phyloP scores from a whole-genome alignment of 2,888 invertebrate species.

The Lathronympha strigana region DNA sequence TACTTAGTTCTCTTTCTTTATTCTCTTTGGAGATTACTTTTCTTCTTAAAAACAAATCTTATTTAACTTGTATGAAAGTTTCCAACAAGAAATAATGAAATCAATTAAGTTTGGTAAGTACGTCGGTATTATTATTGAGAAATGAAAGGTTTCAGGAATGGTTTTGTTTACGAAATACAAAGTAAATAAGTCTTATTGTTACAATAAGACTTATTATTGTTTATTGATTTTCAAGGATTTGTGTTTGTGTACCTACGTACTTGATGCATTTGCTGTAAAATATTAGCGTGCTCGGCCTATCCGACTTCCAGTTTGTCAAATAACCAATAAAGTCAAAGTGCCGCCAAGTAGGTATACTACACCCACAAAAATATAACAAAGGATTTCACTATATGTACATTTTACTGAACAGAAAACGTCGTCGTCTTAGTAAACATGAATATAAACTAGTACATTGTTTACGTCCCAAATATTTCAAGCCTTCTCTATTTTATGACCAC shows the following conservation, averaged over 20 bases:
- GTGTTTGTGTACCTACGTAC: too few species aligned
- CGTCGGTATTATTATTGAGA: neutral
- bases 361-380: too few species aligned
- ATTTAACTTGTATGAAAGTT: slow-evolving; percentile 32
- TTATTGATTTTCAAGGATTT: neutral
- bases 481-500: neutral
- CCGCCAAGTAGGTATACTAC: too few species aligned
- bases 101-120: slow-evolving; percentile 4
- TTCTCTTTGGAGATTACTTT: slow-evolving; percentile 33
- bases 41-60: slow-evolving; percentile 30
- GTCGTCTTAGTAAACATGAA: neutral
- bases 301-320: too few species aligned
- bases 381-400: too few species aligned
- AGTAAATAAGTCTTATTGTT: neutral
- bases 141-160: neutral
- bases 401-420: too few species aligned
- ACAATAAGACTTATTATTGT: neutral
- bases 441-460: neutral
- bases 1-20: slow-evolving; percentile 24
- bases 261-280: too few species aligned
- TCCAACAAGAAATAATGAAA: slow-evolving; percentile 11
- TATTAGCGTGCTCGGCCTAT: too few species aligned
- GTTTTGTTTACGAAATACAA: slow-evolving; percentile 1
- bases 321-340: too few species aligned
- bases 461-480: neutral